phyloP scores from a whole-genome alignment of 2,797 vertebrate species.

The Ceryle rudis region DNA sequence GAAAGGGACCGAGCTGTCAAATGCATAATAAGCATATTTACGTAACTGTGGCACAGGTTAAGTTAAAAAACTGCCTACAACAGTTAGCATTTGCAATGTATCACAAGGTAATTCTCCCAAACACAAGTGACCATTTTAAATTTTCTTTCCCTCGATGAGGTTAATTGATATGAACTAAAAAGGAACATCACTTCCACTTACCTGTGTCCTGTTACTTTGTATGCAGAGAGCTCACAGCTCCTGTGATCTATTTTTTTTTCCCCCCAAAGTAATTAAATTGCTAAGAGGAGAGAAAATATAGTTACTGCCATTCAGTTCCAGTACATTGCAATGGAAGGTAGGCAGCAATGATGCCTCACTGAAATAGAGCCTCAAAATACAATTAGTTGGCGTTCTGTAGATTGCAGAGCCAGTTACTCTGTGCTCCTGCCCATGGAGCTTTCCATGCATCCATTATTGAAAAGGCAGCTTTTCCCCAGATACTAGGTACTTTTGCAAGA shows the following conservation, averaged over 20 bases:
- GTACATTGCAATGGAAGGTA: neutral
- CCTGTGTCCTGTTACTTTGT: neutral
- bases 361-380: neutral
- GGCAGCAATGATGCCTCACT: neutral
- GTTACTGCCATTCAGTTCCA: neutral
- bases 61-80: neutral
- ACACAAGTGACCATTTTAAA: neutral
- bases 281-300: neutral
- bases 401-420: neutral
- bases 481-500: neutral
- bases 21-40: neutral
- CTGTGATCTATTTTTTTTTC: neutral
- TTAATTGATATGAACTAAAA: neutral
- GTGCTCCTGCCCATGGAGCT: neutral
- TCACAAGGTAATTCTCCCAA: neutral
- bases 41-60: neutral
- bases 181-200: neutral
- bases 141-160: neutral
- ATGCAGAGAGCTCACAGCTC: neutral
- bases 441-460: neutral
- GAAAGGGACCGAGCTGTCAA: neutral
- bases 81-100: neutral
- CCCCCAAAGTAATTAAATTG: neutral
- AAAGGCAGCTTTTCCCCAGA: neutral
- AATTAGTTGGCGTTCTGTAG: neutral